These are phyloP conservation scores for Drosophila rubida DNA, from an alignment of 2,888 invertebrate species.

Conservation along the genomic window DNA sequence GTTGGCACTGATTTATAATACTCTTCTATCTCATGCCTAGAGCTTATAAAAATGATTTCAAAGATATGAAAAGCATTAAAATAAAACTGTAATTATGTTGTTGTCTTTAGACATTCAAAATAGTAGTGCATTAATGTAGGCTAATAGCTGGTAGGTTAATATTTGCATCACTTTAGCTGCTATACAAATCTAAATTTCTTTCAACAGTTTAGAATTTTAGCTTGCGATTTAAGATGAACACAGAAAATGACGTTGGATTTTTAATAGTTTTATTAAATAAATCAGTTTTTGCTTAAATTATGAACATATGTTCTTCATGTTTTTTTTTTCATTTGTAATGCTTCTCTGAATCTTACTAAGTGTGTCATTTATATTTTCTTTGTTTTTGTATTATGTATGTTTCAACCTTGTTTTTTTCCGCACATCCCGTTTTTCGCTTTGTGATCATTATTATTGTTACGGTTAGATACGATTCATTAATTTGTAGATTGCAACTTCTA, in stretches of 20 bases:
- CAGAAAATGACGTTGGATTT: constrained; percentile 15
- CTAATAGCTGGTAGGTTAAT: constrained; percentile 10
- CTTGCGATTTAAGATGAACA: background rate
- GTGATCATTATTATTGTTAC: constrained; percentile 18
- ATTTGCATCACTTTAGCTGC: constrained; percentile 9
- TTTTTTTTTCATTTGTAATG: constrained; percentile 47
- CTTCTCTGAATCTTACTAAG: constrained; percentile 26
- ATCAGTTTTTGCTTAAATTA: constrained; percentile 62
- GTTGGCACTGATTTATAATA: no score
- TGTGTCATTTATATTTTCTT: constrained; percentile 41
- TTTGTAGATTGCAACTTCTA: constrained; percentile 24
- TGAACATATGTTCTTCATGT: constrained; percentile 1
- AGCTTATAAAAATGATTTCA: no score
- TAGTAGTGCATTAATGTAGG: background rate
- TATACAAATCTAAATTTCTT: background rate
- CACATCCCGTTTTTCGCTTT: constrained; percentile 6
- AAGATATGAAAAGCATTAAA: background rate
- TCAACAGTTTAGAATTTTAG: background rate
- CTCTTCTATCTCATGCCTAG: no score
- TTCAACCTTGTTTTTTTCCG: constrained; percentile 25
- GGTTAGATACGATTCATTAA: constrained; percentile 24
- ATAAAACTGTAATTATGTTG: background rate
- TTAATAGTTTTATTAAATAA: constrained; percentile 62
- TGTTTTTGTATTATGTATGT: constrained; percentile 24
- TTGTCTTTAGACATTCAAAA: background rate